These are phyloP conservation scores for Hirtodrosophila cameraria DNA, from an alignment of 2,888 invertebrate species.

Conservation along the genomic window DNA sequence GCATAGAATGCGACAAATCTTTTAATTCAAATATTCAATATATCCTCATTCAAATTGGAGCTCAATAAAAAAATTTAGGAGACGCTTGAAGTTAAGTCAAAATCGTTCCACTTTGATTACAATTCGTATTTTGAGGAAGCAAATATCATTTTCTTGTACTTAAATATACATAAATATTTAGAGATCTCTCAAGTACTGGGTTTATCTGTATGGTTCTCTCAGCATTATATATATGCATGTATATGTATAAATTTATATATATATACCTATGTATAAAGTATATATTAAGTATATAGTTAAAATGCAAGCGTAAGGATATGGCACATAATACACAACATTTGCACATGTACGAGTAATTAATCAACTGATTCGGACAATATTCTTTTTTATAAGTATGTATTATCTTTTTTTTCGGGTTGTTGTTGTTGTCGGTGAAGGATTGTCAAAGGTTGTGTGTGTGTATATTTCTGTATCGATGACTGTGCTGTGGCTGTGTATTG, in stretches of 20 bases:
- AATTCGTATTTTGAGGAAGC: slow-evolving; percentile 14
- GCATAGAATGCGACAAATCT: slow-evolving; percentile 75
- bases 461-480: slow-evolving; percentile 37
- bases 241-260: slow-evolving; percentile 10
- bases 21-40: slow-evolving; percentile 48
- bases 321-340: slow-evolving; percentile 69
- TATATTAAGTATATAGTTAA: slow-evolving; percentile 49
- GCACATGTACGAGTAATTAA: slow-evolving; percentile 45
- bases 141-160: slow-evolving; percentile 2
- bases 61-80: slow-evolving; percentile 35
- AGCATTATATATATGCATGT: slow-evolving; percentile 15
- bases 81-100: slow-evolving; percentile 5
- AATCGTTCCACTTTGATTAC: slow-evolving; percentile 21
- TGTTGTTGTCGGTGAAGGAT: slow-evolving; percentile 52
- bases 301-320: slow-evolving; percentile 77
- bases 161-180: background rate
- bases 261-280: slow-evolving; percentile 9
- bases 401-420: slow-evolving; percentile 25
- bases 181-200: background rate
- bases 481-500: slow-evolving; percentile 36
- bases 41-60: slow-evolving; percentile 18
- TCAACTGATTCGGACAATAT: slow-evolving; percentile 40
- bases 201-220: background rate
- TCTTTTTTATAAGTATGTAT: slow-evolving; percentile 4
- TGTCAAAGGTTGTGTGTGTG: slow-evolving; percentile 59